Percentiles rank a stretch among this genome's conserved stretches.
Evolutionary conservation across 2,797 vertebrate genomes (phyloP).

Genomic region (Apodemus agrarius): DNA sequence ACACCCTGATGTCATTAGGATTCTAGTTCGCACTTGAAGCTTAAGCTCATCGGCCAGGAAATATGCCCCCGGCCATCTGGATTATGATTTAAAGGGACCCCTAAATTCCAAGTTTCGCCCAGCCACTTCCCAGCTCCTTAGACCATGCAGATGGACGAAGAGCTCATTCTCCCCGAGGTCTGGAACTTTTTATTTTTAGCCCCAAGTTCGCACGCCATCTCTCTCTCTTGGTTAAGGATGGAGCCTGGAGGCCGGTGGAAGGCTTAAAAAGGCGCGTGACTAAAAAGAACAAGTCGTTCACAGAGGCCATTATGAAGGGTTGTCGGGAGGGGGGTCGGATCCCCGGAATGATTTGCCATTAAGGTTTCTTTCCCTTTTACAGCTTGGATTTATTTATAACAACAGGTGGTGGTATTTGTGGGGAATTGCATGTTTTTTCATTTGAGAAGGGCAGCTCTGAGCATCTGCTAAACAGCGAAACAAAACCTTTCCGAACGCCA

Average conservation of each 20-base stretch:
- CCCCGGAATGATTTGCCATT: conserved; percentile 77
- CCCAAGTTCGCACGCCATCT: conserved; percentile 73
- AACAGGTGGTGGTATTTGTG: conserved; percentile 85
- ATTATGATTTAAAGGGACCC: conserved; percentile 71
- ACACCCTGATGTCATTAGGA: conserved; percentile 81
- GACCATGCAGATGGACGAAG: neutral
- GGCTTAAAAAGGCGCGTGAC: conserved; percentile 73
- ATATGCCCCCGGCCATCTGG: conserved; percentile 63
- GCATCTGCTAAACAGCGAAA: conserved; percentile 85
- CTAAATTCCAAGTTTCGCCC: conserved; percentile 12
- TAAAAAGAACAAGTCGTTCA: conserved; percentile 78
- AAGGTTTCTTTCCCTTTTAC: conserved; percentile 77
- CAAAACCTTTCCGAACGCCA: conserved; percentile 83
- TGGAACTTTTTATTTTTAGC: conserved; percentile 76
- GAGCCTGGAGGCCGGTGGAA: conserved; percentile 65
- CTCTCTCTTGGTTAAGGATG: conserved; percentile 75
- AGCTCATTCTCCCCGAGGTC: conserved; percentile 51
- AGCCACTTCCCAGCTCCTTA: conserved; percentile 25
- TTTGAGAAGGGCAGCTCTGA: conserved; percentile 82
- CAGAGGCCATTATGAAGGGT: conserved; percentile 65
- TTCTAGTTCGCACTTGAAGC: conserved; percentile 75
- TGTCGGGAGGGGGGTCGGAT: conserved; percentile 63
- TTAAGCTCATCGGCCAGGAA: conserved; percentile 78
- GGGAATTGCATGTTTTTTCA: conserved; percentile 85
- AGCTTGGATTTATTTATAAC: conserved; percentile 80